Evolutionary conservation across 2,797 vertebrate genomes (phyloP).

Genomic region (Limnodromus scolopaceus): DNA sequence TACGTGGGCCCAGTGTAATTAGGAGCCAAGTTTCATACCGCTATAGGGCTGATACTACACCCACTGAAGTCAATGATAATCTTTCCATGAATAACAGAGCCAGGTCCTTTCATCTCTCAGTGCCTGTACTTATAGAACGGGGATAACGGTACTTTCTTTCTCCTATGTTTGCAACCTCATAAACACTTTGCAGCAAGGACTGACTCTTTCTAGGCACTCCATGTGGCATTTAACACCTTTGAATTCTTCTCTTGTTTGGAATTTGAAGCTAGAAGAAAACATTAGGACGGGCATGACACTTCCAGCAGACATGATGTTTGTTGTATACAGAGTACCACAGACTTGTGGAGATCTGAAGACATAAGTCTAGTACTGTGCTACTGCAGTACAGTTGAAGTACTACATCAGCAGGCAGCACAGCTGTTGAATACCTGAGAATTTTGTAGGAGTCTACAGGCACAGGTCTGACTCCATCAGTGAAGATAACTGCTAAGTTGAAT

Average conservation of each 20-base stretch:
- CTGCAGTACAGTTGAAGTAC: neutral
- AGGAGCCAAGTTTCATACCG: conserved; percentile 67
- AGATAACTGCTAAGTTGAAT: neutral
- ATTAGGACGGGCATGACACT: neutral
- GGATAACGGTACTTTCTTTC: conserved; percentile 56
- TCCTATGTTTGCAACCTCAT: neutral
- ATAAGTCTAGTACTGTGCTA: neutral
- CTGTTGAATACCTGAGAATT: neutral
- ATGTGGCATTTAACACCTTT: neutral
- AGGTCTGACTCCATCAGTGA: neutral
- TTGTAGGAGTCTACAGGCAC: neutral
- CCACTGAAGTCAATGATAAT: conserved; percentile 64
- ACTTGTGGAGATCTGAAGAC: neutral
- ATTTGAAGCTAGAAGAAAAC: neutral
- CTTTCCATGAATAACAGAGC: conserved; percentile 52
- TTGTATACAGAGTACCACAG: neutral
- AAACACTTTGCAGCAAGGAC: neutral
- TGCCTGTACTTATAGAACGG: neutral
- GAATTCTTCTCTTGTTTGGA: neutral
- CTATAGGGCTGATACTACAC: conserved; percentile 73
- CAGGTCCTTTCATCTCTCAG: conserved; percentile 27
- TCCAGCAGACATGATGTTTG: neutral
- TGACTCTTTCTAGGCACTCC: neutral
- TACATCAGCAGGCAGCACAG: neutral
- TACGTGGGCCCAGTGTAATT: conserved; percentile 45